phyloP scores from a whole-genome alignment of 2,113 vertebrate genomes.

The Perca schrenkii region DNA sequence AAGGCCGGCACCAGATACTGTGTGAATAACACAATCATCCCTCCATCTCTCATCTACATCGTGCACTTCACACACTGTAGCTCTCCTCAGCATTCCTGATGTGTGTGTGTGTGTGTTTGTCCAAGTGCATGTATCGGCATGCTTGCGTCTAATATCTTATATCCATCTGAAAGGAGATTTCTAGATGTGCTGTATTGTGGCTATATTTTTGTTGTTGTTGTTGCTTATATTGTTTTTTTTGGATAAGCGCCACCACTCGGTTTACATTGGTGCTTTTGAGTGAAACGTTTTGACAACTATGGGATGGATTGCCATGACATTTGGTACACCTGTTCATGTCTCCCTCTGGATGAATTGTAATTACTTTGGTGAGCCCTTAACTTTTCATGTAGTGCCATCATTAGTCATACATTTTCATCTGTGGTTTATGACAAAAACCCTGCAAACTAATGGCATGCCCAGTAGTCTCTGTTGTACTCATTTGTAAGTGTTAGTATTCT shows the following conservation, averaged over 20 bases:
- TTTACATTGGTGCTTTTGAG: background rate
- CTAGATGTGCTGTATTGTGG: background rate
- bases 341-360: background rate
- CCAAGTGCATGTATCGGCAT: background rate
- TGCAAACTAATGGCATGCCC: background rate
- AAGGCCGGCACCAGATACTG: slow-evolving; percentile 54
- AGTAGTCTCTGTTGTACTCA: background rate
- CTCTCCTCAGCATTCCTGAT: background rate
- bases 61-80: slow-evolving; percentile 4
- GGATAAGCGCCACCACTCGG: background rate
- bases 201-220: too few relatives aligned
- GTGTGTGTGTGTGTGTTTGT: background rate
- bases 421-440: background rate
- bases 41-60: background rate
- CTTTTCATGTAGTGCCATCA: background rate
- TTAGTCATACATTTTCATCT: background rate
- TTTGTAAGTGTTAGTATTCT: background rate
- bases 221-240: too few relatives aligned
- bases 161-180: background rate
- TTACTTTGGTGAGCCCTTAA: background rate
- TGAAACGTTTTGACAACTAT: background rate
- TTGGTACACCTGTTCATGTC: background rate
- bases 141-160: background rate
- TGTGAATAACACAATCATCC: slow-evolving; percentile 51
- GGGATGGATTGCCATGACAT: background rate